Base-by-base conservation (phyloP, 2,797 vertebrate species). In the Amphiprion clarkii region DNA sequence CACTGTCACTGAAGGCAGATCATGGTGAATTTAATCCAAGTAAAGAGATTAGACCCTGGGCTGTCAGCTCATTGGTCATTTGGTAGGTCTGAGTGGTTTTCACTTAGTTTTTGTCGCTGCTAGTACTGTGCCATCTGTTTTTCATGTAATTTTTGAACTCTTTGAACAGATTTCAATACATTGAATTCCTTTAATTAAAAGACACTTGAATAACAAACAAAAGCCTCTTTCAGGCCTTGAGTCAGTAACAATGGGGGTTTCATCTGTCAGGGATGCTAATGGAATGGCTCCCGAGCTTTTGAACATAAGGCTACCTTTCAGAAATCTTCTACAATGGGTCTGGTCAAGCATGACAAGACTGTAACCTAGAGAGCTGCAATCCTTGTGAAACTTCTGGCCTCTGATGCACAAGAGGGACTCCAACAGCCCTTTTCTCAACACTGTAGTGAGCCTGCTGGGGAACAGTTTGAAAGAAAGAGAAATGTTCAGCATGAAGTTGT, bases 21-120 rank as follows among this genome's bases (percentile, higher is more conserved):
- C 56, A 67, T 64, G 59, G 9, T 62, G 36, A 70, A 73, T 84
- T 85, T 71, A 87, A 82, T 84, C 82, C 80, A 78, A 62, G 75
- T 83, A 82, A 87, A 67, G 62, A 65, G 86, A 88, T 89, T 87
- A 81, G 17, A 74, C 46, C 48, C 39, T 33, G n/a, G 3, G 60
- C 69, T 78, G 58, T 67, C 52, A 44, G 44, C 67, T 74, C 55
- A 60, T 80, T 81, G 67, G 70, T 75, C 48, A 79, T 83, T 82
- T 66, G 60, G 39, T 74, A 46, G 27, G 52, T 74, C 25, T 21
- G 9, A 74, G 49, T 60, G 46, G 10, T 72, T 81, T 76, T 68
- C 60, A 44, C 56, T n/a, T 17, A 0, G 13, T 74, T 67, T 52
- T 27, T 6, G 3, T 71, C 53, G 33, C 19, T 59, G 1, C 12